Evolutionary conservation across 2,888 invertebrate genomes (phyloP).

Genomic region (Leptopilina drosophilae): DNA sequence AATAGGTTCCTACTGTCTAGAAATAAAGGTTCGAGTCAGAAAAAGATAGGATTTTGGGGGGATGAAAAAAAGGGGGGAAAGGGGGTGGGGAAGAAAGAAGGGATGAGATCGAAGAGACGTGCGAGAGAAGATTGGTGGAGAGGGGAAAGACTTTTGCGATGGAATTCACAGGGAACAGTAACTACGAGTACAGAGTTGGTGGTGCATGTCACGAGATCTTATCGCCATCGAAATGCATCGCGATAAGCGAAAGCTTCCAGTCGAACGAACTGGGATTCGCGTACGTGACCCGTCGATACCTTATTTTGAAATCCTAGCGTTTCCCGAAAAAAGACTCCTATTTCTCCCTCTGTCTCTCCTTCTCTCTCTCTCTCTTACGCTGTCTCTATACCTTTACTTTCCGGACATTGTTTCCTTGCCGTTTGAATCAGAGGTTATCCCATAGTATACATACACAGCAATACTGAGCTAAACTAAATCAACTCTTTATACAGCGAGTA

Average conservation of each 20-base stretch:
- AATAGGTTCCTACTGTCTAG: constrained; percentile 32
- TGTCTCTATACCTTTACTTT: constrained; percentile 28
- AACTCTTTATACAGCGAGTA: constrained; percentile 28
- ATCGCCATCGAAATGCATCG: constrained; percentile 44
- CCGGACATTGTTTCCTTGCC: constrained; percentile 42
- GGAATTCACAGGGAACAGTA: constrained; percentile 24
- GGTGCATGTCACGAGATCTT: constrained; percentile 34
- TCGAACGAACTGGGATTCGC: constrained; percentile 41
- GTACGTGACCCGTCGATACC: constrained; percentile 41
- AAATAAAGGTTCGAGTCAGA: constrained; percentile 24
- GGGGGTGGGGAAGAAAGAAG: no score
- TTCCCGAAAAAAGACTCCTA: constrained; percentile 6
- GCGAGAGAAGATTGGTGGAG: background rate
- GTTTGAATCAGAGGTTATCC: constrained; percentile 21
- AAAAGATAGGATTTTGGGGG: background rate
- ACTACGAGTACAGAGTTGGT: constrained; percentile 25
- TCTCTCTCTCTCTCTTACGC: background rate
- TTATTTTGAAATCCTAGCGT: constrained; percentile 41
- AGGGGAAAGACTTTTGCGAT: background rate
- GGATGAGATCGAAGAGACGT: background rate
- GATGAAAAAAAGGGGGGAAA: no score
- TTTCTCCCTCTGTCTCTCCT: no score
- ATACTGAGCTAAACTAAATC: constrained; percentile 25
- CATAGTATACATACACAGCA: background rate
- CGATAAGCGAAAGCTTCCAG: constrained; percentile 37